Evolutionary conservation across 2,888 invertebrate species (phyloP).

Genomic region (Vanessa cardui): DNA sequence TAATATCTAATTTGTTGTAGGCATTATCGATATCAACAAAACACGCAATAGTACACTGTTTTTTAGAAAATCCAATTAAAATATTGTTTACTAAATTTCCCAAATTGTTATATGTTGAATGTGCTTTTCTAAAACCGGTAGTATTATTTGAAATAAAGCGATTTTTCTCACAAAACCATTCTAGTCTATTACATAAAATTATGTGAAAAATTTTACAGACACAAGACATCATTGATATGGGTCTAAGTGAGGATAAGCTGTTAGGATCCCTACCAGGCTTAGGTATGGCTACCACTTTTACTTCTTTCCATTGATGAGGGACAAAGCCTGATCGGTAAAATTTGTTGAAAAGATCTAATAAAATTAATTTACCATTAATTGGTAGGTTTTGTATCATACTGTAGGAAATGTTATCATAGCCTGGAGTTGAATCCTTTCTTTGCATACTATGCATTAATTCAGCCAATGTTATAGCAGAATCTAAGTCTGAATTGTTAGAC

Average conservation of each 20-base stretch:
- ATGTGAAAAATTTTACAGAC: not conserved
- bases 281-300: not conserved
- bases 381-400: not conserved
- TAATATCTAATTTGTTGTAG: too few species aligned
- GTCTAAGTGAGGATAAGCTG: not conserved
- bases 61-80: too few species aligned
- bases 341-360: not conserved
- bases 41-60: too few species aligned
- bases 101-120: too few species aligned
- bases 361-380: not conserved
- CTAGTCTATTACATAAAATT: too few species aligned
- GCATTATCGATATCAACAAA: too few species aligned
- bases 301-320: not conserved
- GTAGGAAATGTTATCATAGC: not conserved
- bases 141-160: too few species aligned
- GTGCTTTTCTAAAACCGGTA: too few species aligned
- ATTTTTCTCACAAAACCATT: too few species aligned
- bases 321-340: not conserved
- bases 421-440: not conserved
- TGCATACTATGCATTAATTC: not conserved
- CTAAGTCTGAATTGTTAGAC: too few species aligned
- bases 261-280: not conserved
- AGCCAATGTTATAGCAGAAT: too few species aligned
- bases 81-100: too few species aligned
- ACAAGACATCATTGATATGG: not conserved